Conservation (phyloP, 2,888 invertebrate genomes). For the Pantelozetes paolii region DNA sequence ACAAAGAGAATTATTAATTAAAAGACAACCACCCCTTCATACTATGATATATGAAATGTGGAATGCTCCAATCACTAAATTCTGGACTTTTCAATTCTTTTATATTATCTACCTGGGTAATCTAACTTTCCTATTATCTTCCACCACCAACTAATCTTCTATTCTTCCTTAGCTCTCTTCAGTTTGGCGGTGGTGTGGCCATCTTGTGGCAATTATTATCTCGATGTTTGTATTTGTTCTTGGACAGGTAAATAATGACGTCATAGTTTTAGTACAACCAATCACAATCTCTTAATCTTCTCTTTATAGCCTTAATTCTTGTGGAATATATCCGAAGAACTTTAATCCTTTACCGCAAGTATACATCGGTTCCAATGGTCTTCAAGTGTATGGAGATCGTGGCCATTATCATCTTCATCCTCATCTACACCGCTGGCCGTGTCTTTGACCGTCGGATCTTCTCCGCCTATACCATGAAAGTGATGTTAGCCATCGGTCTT, state of each 20-base stretch:
- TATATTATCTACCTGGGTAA: slow-evolving; percentile 48
- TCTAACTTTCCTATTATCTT: not conserved
- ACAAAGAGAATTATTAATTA: slow-evolving; percentile 44
- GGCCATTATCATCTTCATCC: slow-evolving; percentile 49
- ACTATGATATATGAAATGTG: slow-evolving; percentile 51
- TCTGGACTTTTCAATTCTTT: slow-evolving; percentile 53
- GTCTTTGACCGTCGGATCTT: slow-evolving; percentile 48
- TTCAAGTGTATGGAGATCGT: slow-evolving; percentile 49
- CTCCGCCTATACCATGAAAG: slow-evolving; percentile 50
- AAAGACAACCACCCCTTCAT: slow-evolving; percentile 48
- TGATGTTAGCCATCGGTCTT: slow-evolving; percentile 52
- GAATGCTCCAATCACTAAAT: slow-evolving; percentile 54
- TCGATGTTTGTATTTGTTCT: slow-evolving; percentile 51
- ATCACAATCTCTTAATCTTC: too few species aligned
- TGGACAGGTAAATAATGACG: slow-evolving; percentile 48
- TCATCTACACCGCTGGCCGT: slow-evolving; percentile 50
- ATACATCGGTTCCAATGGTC: slow-evolving; percentile 48
- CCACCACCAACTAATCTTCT: too few species aligned
- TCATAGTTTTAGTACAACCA: slow-evolving; percentile 45
- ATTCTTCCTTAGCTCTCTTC: slow-evolving; percentile 46
- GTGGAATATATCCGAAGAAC: slow-evolving; percentile 43
- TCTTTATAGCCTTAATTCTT: slow-evolving; percentile 43
- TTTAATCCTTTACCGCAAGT: slow-evolving; percentile 47
- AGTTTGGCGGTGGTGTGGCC: slow-evolving; percentile 52
- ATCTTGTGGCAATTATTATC: slow-evolving; percentile 51